A percentile compares a stretch with the other conserved stretches of the same genome.
These are phyloP conservation scores for Phoenoteleia sp. DNA, from an alignment of 2,888 invertebrate species.

Conservation along the genomic window DNA sequence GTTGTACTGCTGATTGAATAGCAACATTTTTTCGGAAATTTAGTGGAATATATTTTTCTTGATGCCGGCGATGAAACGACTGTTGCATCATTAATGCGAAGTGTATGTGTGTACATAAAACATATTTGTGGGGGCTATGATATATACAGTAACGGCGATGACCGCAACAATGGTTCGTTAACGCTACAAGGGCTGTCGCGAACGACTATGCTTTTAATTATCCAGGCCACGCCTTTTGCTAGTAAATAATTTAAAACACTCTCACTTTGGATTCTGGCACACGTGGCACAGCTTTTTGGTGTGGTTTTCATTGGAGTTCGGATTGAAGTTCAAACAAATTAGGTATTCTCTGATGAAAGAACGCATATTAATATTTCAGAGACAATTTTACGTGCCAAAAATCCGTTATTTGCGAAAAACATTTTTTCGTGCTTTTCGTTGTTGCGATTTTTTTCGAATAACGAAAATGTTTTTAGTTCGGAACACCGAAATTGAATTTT, in stretches of 20 bases:
- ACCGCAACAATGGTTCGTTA: slow-evolving; percentile 71
- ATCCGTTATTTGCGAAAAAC: no score
- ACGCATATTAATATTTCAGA: no score
- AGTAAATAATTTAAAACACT: slow-evolving; percentile 70
- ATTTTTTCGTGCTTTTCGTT: no score
- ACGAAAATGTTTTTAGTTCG: no score
- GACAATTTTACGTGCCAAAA: no score
- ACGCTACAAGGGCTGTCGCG: slow-evolving; percentile 61
- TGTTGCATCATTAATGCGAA: slow-evolving; percentile 54
- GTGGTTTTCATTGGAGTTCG: slow-evolving; percentile 16
- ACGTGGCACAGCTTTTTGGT: slow-evolving; percentile 28
- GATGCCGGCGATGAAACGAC: slow-evolving; percentile 37
- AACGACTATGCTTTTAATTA: slow-evolving; percentile 71
- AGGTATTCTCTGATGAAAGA: no score
- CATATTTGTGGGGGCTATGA: slow-evolving; percentile 46
- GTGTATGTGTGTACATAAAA: slow-evolving; percentile 26
- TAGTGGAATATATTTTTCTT: slow-evolving; percentile 35
- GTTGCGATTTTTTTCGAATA: no score
- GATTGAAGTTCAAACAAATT: not conserved
- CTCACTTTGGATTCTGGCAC: slow-evolving; percentile 55
- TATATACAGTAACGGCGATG: slow-evolving; percentile 60
- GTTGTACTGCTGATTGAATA: not conserved
- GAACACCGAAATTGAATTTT: no score
- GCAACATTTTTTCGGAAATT: not conserved
- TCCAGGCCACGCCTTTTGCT: slow-evolving; percentile 66